Conservation (phyloP, 2,797 vertebrate genomes). For the Phataginus tetradactyla region DNA sequence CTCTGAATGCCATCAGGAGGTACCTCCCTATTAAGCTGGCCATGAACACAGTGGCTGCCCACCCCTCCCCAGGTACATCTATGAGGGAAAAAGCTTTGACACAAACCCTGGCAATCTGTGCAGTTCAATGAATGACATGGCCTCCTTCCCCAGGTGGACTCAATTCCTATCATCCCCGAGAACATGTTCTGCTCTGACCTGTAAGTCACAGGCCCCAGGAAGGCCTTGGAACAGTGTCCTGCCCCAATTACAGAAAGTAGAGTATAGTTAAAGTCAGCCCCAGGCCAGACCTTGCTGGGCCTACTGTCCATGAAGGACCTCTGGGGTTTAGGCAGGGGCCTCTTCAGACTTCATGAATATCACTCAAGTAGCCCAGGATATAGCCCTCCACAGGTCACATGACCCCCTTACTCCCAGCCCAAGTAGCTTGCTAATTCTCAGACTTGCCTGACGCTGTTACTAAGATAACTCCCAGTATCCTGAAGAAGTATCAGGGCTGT, state of each 20-base stretch:
- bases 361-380: neutral
- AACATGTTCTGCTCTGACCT: neutral
- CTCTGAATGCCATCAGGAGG: neutral
- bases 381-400: neutral
- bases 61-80: neutral
- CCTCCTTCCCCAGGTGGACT: neutral
- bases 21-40: neutral
- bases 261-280: neutral
- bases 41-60: neutral
- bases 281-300: neutral
- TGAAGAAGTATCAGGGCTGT: neutral
- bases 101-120: neutral
- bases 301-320: neutral
- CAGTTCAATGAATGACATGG: neutral
- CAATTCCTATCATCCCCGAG: neutral
- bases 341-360: neutral
- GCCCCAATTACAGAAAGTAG: neutral
- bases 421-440: neutral
- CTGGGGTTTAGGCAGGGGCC: neutral
- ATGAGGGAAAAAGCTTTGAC: neutral
- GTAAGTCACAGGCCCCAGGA: neutral
- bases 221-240: neutral
- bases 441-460: neutral
- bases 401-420: neutral
- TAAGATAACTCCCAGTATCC: constrained; percentile 35